Conservation (phyloP, 2,888 invertebrate species). For the Rhagophthalmus giganteus region DNA sequence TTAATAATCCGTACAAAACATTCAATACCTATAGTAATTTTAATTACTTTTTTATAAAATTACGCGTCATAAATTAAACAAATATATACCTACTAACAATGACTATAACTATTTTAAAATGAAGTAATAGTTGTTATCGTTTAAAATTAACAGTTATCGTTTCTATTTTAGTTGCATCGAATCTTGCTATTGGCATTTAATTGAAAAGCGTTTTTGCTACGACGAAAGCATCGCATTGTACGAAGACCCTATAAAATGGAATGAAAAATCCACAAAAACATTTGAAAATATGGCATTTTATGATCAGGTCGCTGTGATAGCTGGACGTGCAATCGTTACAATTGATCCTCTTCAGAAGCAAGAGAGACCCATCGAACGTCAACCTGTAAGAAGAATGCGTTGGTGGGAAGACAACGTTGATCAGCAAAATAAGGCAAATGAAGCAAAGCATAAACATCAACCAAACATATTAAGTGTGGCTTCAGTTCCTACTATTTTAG, state of each 20-base stretch:
- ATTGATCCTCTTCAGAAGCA: slow-evolving; percentile 50
- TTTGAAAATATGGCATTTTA: slow-evolving; percentile 55
- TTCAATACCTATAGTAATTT: no score
- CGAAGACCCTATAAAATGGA: slow-evolving; percentile 51
- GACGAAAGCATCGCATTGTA: slow-evolving; percentile 70
- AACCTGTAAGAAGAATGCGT: slow-evolving; percentile 39
- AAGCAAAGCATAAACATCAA: slow-evolving; percentile 9
- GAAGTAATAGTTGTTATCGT: no score
- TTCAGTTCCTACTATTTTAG: slow-evolving; percentile 6
- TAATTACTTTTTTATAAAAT: neutral
- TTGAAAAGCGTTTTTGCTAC: slow-evolving; percentile 73
- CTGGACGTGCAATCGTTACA: slow-evolving; percentile 52
- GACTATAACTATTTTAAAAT: no score
- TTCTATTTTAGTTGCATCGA: slow-evolving; percentile 65
- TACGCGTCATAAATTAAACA: no score
- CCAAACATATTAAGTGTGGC: neutral
- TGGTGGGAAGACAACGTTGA: slow-evolving; percentile 39
- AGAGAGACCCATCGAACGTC: slow-evolving; percentile 33
- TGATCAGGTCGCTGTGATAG: slow-evolving; percentile 54
- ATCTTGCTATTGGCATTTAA: slow-evolving; percentile 72
- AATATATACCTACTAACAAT: no score
- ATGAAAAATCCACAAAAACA: slow-evolving; percentile 45
- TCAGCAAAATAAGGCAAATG: slow-evolving; percentile 24
- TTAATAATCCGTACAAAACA: no score
- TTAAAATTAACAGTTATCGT: no score